phyloP scores from a whole-genome alignment of 2,797 vertebrate genomes.

The Coracias cyanogaster region DNA sequence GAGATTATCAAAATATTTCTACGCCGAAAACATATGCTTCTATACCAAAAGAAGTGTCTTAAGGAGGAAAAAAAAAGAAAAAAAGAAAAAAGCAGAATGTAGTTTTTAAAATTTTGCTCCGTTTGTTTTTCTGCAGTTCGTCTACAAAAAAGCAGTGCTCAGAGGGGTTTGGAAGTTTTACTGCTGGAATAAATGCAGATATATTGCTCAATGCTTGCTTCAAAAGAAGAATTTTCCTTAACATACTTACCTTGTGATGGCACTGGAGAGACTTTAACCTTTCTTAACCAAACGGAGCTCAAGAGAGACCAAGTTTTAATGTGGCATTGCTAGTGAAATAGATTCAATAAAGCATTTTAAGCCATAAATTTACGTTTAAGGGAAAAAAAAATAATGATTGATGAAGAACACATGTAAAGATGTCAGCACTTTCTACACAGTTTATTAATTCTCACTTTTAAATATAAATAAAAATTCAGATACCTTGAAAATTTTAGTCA shows the following conservation, averaged over 20 bases:
- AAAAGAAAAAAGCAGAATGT: not conserved
- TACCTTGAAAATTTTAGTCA: slow-evolving; percentile 49
- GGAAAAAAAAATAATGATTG: slow-evolving; percentile 36
- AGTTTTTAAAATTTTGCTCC: slow-evolving; percentile 38
- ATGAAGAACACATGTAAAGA: slow-evolving; percentile 56
- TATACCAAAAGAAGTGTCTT: slow-evolving; percentile 32
- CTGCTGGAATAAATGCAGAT: slow-evolving; percentile 41
- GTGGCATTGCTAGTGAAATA: slow-evolving; percentile 60
- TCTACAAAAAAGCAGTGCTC: not conserved
- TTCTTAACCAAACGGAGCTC: slow-evolving; percentile 74
- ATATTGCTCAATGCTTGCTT: slow-evolving; percentile 40
- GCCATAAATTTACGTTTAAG: slow-evolving; percentile 76
- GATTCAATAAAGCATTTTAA: slow-evolving; percentile 81
- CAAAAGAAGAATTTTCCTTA: slow-evolving; percentile 30
- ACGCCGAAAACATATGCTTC: slow-evolving; percentile 62
- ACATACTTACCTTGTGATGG: slow-evolving; percentile 83
- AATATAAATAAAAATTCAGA: slow-evolving; percentile 53
- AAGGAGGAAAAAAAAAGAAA: not conserved
- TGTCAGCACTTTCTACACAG: slow-evolving; percentile 35
- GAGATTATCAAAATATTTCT: slow-evolving; percentile 78
- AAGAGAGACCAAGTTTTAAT: slow-evolving; percentile 68
- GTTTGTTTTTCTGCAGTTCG: slow-evolving; percentile 54
- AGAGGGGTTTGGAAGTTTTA: slow-evolving; percentile 20
- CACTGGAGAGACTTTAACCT: slow-evolving; percentile 74
- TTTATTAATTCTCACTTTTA: slow-evolving; percentile 20